phyloP scores from a whole-genome alignment of 2,888 invertebrate genomes.

The Branchipolynoe longqiensis region DNA sequence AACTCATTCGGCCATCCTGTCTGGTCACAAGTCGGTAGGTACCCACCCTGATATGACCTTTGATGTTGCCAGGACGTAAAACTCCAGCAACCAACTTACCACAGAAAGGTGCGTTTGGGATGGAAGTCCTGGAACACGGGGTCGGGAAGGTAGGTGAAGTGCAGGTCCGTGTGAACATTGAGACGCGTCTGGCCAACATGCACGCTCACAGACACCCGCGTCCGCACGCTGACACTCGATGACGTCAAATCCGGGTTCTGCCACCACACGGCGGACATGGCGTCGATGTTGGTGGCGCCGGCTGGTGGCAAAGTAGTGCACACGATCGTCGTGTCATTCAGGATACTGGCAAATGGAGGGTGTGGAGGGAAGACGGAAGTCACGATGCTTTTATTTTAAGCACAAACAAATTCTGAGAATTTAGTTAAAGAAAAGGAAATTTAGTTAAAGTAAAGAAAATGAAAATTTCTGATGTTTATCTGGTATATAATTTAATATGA shows the following conservation, averaged over 20 bases:
- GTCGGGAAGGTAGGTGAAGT: slow-evolving; percentile 40
- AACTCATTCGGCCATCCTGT: no score
- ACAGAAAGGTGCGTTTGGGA: slow-evolving; percentile 13
- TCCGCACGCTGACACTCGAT: not conserved
- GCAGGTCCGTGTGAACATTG: not conserved
- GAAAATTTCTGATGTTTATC: no score
- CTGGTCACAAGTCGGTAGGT: no score
- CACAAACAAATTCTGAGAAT: no score
- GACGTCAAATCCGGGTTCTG: not conserved
- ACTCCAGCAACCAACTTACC: not conserved
- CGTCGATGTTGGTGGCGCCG: not conserved
- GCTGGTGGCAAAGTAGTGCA: not conserved
- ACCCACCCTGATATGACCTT: no score
- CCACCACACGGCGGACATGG: not conserved
- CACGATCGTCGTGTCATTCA: not conserved
- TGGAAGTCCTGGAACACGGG: not conserved
- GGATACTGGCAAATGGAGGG: no score
- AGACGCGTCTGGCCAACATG: not conserved
- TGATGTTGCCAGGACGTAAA: not conserved
- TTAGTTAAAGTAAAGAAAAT: no score
- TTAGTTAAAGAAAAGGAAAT: no score
- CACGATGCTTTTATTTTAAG: no score
- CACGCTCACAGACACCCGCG: not conserved
- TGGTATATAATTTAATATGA: no score
- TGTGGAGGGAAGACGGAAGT: no score